Percentiles rank a stretch among this genome's conserved stretches.
These are phyloP conservation scores for Deilephila elpenor DNA, from an alignment of 2,888 invertebrate species.

Conservation along the genomic window DNA sequence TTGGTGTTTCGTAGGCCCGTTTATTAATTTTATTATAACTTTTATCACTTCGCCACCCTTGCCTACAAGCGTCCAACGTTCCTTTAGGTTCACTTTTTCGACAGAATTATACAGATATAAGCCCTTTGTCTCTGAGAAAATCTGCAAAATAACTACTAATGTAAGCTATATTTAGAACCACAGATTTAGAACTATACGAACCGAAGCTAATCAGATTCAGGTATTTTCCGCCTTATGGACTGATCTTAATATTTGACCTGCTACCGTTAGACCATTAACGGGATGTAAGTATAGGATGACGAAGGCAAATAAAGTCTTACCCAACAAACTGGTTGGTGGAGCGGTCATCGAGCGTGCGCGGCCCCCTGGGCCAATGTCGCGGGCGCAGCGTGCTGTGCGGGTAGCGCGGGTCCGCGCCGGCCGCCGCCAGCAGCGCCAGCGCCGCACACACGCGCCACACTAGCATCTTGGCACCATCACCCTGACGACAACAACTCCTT, in stretches of 20 bases:
- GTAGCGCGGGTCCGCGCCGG: slow-evolving; percentile 63
- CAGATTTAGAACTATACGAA: too few species aligned
- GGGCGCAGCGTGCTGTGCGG: slow-evolving; percentile 56
- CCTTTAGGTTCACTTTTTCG: too few species aligned
- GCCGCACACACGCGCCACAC: slow-evolving; percentile 63
- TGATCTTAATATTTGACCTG: neutral
- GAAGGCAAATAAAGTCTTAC: slow-evolving; percentile 50
- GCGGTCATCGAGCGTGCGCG: slow-evolving; percentile 69
- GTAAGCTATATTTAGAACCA: too few species aligned
- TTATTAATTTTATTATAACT: too few species aligned
- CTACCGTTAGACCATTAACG: too few species aligned
- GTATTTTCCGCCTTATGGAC: neutral
- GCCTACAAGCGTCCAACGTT: too few species aligned
- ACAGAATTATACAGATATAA: too few species aligned
- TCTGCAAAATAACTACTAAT: too few species aligned
- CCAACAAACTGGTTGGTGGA: slow-evolving; percentile 74
- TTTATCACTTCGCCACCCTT: too few species aligned
- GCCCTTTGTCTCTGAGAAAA: too few species aligned
- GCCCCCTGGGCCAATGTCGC: slow-evolving; percentile 69
- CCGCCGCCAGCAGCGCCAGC: slow-evolving; percentile 62
- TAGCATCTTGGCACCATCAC: slow-evolving; percentile 81
- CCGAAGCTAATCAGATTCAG: too few species aligned
- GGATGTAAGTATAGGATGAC: neutral
- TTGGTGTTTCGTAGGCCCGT: too few species aligned
- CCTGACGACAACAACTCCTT: slow-evolving; percentile 52